Conservation (phyloP, 2,797 vertebrate genomes). For the Euphonia xanthogaster region DNA sequence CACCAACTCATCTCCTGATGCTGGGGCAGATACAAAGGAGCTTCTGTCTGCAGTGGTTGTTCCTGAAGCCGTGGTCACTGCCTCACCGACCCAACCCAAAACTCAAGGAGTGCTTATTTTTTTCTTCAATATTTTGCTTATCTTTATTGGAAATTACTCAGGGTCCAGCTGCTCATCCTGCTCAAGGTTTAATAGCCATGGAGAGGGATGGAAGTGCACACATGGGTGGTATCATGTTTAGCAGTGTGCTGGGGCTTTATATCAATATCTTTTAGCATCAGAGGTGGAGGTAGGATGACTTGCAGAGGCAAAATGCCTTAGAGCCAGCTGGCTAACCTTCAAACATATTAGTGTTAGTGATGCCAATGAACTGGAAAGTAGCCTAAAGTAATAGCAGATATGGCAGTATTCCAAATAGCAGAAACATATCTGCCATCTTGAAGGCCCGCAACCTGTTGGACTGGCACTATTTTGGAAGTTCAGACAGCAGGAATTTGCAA, state of each 20-base stretch:
- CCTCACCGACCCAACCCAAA: neutral
- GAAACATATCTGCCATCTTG: neutral
- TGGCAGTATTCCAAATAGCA: conserved; percentile 21
- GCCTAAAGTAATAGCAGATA: conserved; percentile 36
- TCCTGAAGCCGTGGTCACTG: neutral
- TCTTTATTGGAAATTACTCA: neutral
- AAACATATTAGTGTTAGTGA: neutral
- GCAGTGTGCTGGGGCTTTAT: neutral
- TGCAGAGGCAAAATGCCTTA: neutral
- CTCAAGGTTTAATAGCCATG: neutral
- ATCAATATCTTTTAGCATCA: conserved; percentile 13
- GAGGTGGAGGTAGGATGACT: conserved; percentile 7
- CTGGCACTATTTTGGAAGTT: neutral
- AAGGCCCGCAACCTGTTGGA: neutral
- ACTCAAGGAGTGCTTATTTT: neutral
- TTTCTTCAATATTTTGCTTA: neutral
- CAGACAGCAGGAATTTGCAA: neutral
- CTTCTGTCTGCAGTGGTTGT: accelerated
- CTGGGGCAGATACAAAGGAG: neutral
- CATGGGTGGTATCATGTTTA: neutral
- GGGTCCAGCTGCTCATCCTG: neutral
- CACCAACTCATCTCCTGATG: neutral
- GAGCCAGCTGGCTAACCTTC: conserved; percentile 52
- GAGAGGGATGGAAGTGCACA: neutral
- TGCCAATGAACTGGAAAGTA: conserved; percentile 6